Base-by-base conservation (phyloP, 2,797 vertebrate genomes). In the Chrosomus eos region DNA sequence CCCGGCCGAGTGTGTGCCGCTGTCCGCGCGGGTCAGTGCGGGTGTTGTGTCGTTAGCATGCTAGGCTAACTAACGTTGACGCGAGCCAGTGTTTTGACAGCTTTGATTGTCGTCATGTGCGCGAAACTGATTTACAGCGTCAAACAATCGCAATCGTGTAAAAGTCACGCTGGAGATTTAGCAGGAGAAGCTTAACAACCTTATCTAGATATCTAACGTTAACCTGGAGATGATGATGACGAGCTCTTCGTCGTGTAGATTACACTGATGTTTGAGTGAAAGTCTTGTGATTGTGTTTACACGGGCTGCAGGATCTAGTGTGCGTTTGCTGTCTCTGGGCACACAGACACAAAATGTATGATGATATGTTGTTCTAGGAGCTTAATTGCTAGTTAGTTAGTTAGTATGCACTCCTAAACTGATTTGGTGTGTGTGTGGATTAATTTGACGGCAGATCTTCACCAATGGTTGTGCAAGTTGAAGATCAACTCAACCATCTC, bases 391-490 rank as follows among this genome's bases (percentile, higher is more conserved):
- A 7, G 28, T 7, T 7, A 18, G 28, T 7, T 7, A 18, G 26
- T 64, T 31, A 68, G 33, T 68, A 2, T 38, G 33, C 66, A 38
- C 66, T 68, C 18, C 66, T 68, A 36, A 19, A 68, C 68, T 76
- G 53, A 64, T 64, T 3, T 16, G 18, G 26, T 7, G 60, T 28
- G 55, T 60, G 60, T 64, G 13, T 38, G 33, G 19, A 33, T 81
- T 28, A 13, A 38, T 87, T 72, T 88, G 21, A 64, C 85, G 80
- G 36, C 89, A 91, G 90, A 90, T 87, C 90, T 84, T 88, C 87
- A 88, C 90, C 90, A 91, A 91, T 91, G 90, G 85, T 91, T 88
- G 88, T 88, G 89, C 88, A 86, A 86, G 88, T 86, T 87, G 84
- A 86, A 90, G 90, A 90, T 72, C 87, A 91, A 88, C 85, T 88